Percentiles rank a stretch among this genome's conserved stretches.
Evolutionary conservation across 2,797 vertebrate species (phyloP).

Genomic region (Coilia nasus): DNA sequence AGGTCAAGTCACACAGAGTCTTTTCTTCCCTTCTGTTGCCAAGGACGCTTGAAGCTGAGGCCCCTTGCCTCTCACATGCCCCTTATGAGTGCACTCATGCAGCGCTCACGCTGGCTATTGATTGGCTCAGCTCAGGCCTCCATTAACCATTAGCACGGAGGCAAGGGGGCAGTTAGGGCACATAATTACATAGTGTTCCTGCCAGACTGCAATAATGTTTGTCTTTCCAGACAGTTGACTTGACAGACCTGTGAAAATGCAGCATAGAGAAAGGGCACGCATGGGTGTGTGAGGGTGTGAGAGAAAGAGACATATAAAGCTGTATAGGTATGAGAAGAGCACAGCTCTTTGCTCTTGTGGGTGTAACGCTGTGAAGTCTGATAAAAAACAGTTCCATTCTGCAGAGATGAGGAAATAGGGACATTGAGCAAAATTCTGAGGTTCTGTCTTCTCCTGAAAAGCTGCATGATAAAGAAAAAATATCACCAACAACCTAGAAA

Average conservation of each 20-base stretch:
- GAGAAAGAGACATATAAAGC: no score
- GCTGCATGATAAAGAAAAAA: background rate
- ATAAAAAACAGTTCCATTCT: no score
- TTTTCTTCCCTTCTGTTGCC: background rate
- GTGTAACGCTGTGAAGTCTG: background rate
- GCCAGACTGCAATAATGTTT: background rate
- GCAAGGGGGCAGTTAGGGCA: background rate
- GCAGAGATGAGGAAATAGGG: background rate
- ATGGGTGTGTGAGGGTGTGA: no score
- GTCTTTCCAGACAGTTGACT: background rate
- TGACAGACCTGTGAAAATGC: background rate
- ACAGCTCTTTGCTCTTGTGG: background rate
- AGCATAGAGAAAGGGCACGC: background rate
- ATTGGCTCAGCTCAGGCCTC: conserved; percentile 3
- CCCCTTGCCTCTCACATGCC: background rate
- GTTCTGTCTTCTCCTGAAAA: background rate
- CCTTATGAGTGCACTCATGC: background rate
- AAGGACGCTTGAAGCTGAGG: background rate
- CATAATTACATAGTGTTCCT: conserved; percentile 2
- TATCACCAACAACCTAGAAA: background rate
- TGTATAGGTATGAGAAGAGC: background rate
- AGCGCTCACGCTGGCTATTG: background rate
- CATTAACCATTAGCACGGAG: background rate
- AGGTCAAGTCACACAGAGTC: background rate
- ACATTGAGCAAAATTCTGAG: background rate